A percentile compares a stretch with the other conserved stretches of the same genome.
These are phyloP conservation scores for Diglossa cyanea DNA, from an alignment of 2,797 vertebrate genomes.

Conservation along the genomic window DNA sequence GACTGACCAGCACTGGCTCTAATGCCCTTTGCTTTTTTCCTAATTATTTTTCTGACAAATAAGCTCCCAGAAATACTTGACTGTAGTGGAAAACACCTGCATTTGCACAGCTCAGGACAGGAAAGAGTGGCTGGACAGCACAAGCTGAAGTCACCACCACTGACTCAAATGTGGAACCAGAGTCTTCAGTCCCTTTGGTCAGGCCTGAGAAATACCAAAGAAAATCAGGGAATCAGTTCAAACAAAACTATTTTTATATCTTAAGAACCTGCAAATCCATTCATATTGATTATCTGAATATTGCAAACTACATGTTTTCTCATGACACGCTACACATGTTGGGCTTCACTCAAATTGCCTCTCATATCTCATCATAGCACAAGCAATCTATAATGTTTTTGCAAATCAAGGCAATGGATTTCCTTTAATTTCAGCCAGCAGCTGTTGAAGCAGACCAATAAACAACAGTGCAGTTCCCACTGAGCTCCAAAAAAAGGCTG, in stretches of 20 bases:
- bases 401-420: conserved; percentile 45
- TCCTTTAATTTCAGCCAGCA: conserved; percentile 61
- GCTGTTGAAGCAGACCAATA: conserved; percentile 49
- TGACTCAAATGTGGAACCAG: not conserved
- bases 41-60: not conserved
- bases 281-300: not conserved
- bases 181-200: not conserved
- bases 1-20: not conserved
- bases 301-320: not conserved
- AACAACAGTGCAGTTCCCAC: conserved; percentile 15
- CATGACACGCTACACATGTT: not conserved
- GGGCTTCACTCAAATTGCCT: conserved; percentile 23
- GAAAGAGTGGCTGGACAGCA: not conserved
- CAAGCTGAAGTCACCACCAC: not conserved
- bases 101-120: not conserved
- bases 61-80: not conserved
- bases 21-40: not conserved
- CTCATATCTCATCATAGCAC: conserved; percentile 1
- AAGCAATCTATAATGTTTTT: conserved; percentile 30
- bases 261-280: not conserved
- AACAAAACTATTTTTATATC: not conserved
- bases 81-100: not conserved
- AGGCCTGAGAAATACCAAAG: not conserved
- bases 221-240: not conserved
- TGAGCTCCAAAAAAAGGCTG: conserved; percentile 27